Evolutionary conservation across 2,888 invertebrate species (phyloP).

Genomic region (Mystacides longicornis): DNA sequence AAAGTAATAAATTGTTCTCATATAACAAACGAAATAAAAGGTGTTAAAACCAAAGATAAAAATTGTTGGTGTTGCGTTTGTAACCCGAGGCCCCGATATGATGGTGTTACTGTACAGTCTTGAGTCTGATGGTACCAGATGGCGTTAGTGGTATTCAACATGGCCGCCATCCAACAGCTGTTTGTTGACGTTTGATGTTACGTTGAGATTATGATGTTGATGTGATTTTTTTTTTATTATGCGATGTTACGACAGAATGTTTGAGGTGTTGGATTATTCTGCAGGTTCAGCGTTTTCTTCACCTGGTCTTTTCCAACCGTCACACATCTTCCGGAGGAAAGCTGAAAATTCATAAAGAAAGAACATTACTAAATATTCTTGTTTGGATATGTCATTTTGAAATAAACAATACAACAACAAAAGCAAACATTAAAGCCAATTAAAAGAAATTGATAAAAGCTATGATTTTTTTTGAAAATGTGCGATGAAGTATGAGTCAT

Average conservation of each 20-base stretch:
- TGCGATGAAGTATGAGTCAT: too few relatives aligned
- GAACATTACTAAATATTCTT: too few relatives aligned
- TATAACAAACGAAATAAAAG: constrained; percentile 17
- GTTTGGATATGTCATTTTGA: too few relatives aligned
- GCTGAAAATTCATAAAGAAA: constrained; percentile 47
- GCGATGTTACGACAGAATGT: constrained; percentile 1
- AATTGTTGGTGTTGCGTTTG: neutral
- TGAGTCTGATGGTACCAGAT: constrained; percentile 19
- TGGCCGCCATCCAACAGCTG: constrained; percentile 17
- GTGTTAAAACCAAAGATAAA: constrained; percentile 7
- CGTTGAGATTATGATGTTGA: neutral
- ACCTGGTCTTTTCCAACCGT: constrained; percentile 44
- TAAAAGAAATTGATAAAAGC: too few relatives aligned
- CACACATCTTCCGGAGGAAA: constrained; percentile 84
- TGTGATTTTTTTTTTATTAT: constrained; percentile 1
- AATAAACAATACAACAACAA: too few relatives aligned
- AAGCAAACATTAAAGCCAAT: too few relatives aligned
- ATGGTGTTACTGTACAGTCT: constrained; percentile 13
- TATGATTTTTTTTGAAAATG: too few relatives aligned
- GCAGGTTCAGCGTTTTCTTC: constrained; percentile 30
- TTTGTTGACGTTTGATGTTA: constrained; percentile 10
- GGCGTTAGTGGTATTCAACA: constrained; percentile 15
- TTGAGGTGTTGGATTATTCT: constrained; percentile 7
- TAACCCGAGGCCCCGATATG: constrained; percentile 19
- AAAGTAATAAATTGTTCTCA: constrained; percentile 12